Conservation (phyloP, 30 jellyfish, hydroid and myxozoan genomes). For the Haliclystus octoradiatus region DNA sequence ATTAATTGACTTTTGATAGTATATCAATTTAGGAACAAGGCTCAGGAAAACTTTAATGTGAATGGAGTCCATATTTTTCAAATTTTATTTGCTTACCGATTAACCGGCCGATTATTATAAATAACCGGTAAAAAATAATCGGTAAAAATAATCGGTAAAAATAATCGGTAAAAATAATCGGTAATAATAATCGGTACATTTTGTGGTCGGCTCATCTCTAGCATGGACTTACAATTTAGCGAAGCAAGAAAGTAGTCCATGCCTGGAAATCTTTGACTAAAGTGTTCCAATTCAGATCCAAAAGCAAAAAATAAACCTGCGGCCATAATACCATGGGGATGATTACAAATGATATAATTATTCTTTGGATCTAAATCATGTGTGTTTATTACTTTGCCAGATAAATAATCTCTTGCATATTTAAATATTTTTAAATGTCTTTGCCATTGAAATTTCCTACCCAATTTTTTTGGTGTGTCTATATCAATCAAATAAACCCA, state of each 20-base stretch:
- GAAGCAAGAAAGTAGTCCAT: slow-evolving; percentile 7
- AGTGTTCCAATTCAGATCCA: slow-evolving; percentile 14
- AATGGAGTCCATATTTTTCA: no score
- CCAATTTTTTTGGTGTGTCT: neutral
- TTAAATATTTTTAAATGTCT: neutral
- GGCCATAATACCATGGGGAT: slow-evolving; percentile 29
- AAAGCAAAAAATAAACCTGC: slow-evolving; percentile 12
- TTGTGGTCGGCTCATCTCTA: no score
- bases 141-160: no score
- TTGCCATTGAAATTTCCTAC: neutral
- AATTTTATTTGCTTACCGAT: no score
- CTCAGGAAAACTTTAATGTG: no score
- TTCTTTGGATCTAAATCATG: neutral
- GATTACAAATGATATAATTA: slow-evolving; percentile 16
- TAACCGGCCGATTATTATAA: no score
- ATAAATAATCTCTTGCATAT: neutral
- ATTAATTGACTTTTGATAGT: no score
- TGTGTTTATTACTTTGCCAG: neutral
- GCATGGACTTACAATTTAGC: slow-evolving; percentile 17
- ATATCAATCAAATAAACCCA: neutral
- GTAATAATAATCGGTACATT: no score
- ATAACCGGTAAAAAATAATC: no score
- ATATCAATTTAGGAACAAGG: no score
- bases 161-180: no score
- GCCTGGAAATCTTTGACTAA: slow-evolving; percentile 14